Conservation (phyloP, 1,140 invertebrate species). For the Helicorthomorpha holstii region DNA sequence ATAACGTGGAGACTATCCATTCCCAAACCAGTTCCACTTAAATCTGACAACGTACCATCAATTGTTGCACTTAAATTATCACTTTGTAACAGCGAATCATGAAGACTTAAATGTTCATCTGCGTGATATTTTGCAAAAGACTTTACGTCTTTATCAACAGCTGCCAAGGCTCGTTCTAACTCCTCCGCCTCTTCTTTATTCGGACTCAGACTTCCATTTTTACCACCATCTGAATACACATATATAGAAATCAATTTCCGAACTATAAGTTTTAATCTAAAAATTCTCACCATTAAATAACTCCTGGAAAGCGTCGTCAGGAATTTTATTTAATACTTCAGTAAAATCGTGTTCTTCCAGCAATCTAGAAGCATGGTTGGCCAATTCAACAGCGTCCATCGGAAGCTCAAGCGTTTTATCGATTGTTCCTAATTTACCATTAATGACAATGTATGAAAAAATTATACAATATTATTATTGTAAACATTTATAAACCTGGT, state of each 20-base stretch:
- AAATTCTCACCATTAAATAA: constrained; percentile 50
- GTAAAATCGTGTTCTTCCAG: constrained; percentile 71
- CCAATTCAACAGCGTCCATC: constrained; percentile 32
- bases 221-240: constrained; percentile 11
- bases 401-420: constrained; percentile 19
- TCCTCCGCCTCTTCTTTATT: constrained; percentile 65
- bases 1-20: constrained; percentile 17
- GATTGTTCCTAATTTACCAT: not conserved
- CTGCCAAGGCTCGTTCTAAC: constrained; percentile 60
- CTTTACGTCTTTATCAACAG: constrained; percentile 33
- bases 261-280: not conserved
- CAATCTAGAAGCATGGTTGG: constrained; percentile 30
- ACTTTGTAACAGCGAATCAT: constrained; percentile 11
- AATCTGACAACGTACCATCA: constrained; percentile 12
- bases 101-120: constrained; percentile 5
- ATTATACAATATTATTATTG: too few species aligned
- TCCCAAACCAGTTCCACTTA: constrained; percentile 4
- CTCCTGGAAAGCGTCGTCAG: constrained; percentile 79
- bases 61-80: constrained; percentile 16
- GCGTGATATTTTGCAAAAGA: constrained; percentile 47
- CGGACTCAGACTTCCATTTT: constrained; percentile 40
- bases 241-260: not conserved
- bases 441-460: not conserved
- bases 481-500: not conserved
- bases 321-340: constrained; percentile 71